Evolutionary conservation across 1,140 invertebrate genomes (phyloP).

Genomic region (Dryas iulia): DNA sequence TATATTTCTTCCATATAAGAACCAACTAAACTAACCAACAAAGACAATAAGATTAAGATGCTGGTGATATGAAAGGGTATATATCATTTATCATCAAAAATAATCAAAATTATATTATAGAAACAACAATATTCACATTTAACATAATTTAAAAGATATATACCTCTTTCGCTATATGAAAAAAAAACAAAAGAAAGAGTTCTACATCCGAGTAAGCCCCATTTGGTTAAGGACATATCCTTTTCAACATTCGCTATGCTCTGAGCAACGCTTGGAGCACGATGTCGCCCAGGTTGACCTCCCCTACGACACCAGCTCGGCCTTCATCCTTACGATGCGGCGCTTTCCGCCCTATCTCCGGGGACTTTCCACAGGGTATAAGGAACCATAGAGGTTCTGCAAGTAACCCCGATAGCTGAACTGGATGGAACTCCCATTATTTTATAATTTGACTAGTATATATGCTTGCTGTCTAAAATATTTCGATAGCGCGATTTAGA

Average conservation of each 20-base stretch:
- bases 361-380: conserved; percentile 76
- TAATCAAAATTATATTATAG: too few species aligned
- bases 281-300: conserved; percentile 52
- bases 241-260: conserved; percentile 68
- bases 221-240: conserved; percentile 62
- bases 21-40: too few species aligned
- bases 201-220: conserved; percentile 73
- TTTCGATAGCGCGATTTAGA: conserved; percentile 49
- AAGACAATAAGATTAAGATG: too few species aligned
- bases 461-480: conserved; percentile 40
- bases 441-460: conserved; percentile 14
- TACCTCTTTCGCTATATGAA: too few species aligned
- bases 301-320: conserved; percentile 58
- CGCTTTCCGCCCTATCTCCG: conserved; percentile 75
- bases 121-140: too few species aligned
- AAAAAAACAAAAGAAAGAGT: conserved; percentile 51
- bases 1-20: too few species aligned
- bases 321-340: conserved; percentile 52
- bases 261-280: conserved; percentile 68
- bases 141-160: too few species aligned
- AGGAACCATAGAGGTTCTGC: conserved; percentile 55
- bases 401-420: conserved; percentile 68
- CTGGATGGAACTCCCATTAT: conserved; percentile 52
- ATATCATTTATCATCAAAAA: too few species aligned
- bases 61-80: too few species aligned